phyloP scores from a whole-genome alignment of 1,140 invertebrate genomes.

The Lepeophtheirus salmonis region DNA sequence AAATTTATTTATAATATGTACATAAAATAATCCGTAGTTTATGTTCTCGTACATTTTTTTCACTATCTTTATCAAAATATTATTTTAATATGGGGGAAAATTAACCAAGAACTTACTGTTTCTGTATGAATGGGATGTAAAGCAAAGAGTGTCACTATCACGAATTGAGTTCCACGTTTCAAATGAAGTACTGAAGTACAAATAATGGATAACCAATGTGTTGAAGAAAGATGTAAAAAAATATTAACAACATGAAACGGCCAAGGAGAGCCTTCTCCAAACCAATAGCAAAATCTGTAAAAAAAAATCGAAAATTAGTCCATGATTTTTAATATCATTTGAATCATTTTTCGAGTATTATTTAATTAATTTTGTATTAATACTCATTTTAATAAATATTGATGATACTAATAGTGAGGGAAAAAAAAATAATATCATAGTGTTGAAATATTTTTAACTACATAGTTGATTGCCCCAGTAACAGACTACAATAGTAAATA shows the following conservation, averaged over 20 bases:
- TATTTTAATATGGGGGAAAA: neutral
- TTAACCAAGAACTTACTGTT: slow-evolving; percentile 36
- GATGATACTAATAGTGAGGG: no score
- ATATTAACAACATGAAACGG: neutral
- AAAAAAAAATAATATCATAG: no score
- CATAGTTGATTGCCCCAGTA: no score
- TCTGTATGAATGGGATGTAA: slow-evolving; percentile 79
- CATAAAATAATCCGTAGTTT: neutral
- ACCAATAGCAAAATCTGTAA: neutral
- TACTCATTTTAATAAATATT: no score
- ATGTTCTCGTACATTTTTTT: neutral
- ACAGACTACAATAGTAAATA: no score
- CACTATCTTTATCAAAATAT: neutral
- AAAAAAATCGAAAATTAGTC: neutral
- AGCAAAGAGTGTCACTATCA: slow-evolving; percentile 46
- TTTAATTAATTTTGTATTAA: no score
- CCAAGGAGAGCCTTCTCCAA: neutral
- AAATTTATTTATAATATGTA: neutral
- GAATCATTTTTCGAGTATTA: no score
- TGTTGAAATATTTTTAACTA: no score
- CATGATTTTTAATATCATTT: neutral
- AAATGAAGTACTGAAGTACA: neutral
- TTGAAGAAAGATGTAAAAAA: neutral
- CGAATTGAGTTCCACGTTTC: neutral
- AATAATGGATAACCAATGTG: neutral